phyloP scores from a whole-genome alignment of 2,888 invertebrate species.

The Tetragonisca angustula region DNA sequence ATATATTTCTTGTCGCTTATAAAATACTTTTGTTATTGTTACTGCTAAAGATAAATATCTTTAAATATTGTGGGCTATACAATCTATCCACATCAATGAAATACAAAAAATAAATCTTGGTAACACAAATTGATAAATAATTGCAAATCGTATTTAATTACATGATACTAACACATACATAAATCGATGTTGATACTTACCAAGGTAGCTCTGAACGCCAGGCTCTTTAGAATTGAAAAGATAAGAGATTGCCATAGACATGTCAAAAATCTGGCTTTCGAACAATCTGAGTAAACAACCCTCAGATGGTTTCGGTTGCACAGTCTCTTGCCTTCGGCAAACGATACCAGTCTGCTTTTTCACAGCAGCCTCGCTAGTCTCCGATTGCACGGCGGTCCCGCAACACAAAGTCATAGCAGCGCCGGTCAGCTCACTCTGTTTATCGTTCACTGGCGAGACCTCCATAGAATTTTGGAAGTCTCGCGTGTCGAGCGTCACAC shows the following conservation, averaged over 20 bases:
- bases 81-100: conserved; percentile 40
- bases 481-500: conserved; percentile 33
- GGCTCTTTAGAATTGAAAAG: conserved; percentile 99
- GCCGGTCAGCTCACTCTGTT: conserved; percentile 79
- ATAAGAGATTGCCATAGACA: conserved; percentile 99
- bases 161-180: background rate
- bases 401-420: conserved; percentile 82
- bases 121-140: background rate
- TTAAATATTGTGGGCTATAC: conserved; percentile 33
- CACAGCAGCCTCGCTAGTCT: conserved; percentile 66
- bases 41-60: background rate
- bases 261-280: conserved; percentile 98
- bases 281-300: conserved; percentile 94
- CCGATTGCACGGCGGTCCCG: conserved; percentile 76
- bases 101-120: background rate
- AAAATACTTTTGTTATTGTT: background rate
- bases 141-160: background rate
- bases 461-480: conserved; percentile 65
- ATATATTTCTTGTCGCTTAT: background rate
- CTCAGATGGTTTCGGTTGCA: conserved; percentile 85
- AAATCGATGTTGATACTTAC: conserved; percentile 78
- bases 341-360: conserved; percentile 78
- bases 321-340: conserved; percentile 81
- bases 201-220: conserved; percentile 98
- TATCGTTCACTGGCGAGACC: conserved; percentile 66